A percentile compares a stretch with the other conserved stretches of the same genome.
These are phyloP conservation scores for Microplitis demolitor DNA, from an alignment of 1,140 invertebrate genomes.

Conservation along the genomic window DNA sequence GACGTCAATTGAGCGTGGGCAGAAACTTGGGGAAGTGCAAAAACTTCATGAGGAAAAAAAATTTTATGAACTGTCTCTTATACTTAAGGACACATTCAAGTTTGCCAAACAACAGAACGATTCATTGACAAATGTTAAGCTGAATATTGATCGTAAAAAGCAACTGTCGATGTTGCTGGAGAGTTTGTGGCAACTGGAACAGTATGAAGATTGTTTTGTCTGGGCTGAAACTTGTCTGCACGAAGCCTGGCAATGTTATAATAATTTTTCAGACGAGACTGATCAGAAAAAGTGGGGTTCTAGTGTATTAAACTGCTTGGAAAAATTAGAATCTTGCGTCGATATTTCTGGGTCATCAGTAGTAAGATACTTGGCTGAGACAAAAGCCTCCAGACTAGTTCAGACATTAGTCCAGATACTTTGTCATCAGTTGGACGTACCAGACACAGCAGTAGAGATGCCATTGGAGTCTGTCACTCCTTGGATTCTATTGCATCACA, in stretches of 20 bases:
- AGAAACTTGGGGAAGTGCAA: constrained; percentile 63
- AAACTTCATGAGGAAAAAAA: constrained; percentile 67
- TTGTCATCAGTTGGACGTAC: constrained; percentile 73
- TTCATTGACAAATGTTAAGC: constrained; percentile 40
- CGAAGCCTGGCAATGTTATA: constrained; percentile 66
- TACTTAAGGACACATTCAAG: constrained; percentile 71
- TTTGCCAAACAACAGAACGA: constrained; percentile 52
- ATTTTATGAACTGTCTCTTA: constrained; percentile 68
- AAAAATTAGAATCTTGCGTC: constrained; percentile 71
- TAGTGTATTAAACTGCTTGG: constrained; percentile 70
- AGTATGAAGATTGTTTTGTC: constrained; percentile 69
- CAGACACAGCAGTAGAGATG: constrained; percentile 68
- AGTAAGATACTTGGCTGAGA: constrained; percentile 62
- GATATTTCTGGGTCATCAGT: constrained; percentile 64
- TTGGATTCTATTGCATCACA: constrained; percentile 83
- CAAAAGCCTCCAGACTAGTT: constrained; percentile 68
- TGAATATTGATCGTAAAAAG: constrained; percentile 60
- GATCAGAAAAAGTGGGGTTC: constrained; percentile 69
- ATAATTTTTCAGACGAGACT: constrained; percentile 56
- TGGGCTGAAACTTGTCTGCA: constrained; percentile 78
- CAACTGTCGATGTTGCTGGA: constrained; percentile 73
- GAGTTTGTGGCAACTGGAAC: constrained; percentile 68
- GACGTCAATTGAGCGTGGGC: constrained; percentile 62
- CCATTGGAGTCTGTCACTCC: constrained; percentile 74
- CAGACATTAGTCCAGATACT: constrained; percentile 77